Conservation (phyloP, 2,113 vertebrate genomes). For the Hypanus sabinus region DNA sequence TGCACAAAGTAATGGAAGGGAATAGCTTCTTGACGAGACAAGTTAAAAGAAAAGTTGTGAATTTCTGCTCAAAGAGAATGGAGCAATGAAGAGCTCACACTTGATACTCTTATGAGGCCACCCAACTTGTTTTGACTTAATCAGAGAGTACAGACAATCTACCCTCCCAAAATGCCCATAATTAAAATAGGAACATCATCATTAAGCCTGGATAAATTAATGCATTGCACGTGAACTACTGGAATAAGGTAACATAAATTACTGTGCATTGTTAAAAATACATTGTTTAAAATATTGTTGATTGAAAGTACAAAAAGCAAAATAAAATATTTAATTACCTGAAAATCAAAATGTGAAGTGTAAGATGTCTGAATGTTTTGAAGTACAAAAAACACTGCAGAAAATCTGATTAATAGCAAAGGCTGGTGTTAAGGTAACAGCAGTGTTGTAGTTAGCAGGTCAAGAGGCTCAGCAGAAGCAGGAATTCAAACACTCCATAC, state of each 20-base stretch:
- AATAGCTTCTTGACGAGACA: neutral
- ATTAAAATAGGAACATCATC: neutral
- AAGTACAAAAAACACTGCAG: neutral
- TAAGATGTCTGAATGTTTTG: neutral
- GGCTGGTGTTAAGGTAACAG: neutral
- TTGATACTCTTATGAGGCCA: neutral
- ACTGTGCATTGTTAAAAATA: neutral
- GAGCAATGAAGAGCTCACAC: neutral
- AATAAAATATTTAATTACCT: neutral
- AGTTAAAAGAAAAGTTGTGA: neutral
- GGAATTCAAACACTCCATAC: neutral
- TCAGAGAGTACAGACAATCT: neutral
- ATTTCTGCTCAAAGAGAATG: neutral
- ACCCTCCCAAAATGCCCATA: neutral
- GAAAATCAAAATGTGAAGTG: neutral
- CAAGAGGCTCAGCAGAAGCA: neutral
- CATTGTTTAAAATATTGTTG: neutral
- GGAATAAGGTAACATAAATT: neutral
- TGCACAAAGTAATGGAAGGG: neutral
- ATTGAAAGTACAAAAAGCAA: neutral
- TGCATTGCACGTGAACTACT: neutral
- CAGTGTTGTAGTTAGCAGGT: neutral
- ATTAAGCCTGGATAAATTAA: neutral
- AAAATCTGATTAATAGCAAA: neutral
- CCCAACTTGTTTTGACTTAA: neutral